Percentiles rank a stretch among this genome's conserved stretches.
phyloP scores from a whole-genome alignment of 2,888 invertebrate genomes.

The Drosophila eohydei region DNA sequence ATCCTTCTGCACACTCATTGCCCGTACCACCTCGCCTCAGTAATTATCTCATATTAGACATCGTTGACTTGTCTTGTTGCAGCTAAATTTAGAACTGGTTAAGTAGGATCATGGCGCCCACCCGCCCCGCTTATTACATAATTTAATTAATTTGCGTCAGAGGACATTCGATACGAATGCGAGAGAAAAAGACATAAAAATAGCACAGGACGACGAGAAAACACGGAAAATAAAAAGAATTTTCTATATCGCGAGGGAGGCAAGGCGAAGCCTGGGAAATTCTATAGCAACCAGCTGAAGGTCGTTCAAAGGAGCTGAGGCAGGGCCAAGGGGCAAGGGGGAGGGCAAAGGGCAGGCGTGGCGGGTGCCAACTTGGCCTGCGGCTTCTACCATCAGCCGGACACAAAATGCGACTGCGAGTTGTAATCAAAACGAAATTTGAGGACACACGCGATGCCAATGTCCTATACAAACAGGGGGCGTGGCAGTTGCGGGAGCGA shows the following conservation, averaged over 20 bases:
- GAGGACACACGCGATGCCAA: conserved; percentile 73
- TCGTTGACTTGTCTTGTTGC: conserved; percentile 7
- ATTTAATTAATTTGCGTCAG: conserved; percentile 78
- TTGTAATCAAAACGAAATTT: conserved; percentile 73
- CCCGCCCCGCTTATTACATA: conserved; percentile 44
- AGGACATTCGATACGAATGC: conserved; percentile 72
- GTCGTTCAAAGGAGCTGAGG: conserved; percentile 27
- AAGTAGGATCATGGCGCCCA: conserved; percentile 19
- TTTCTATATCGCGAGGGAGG: conserved; percentile 4
- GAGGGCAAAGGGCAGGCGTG: background rate
- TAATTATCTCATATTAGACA: conserved; percentile 16
- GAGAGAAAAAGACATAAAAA: conserved; percentile 49
- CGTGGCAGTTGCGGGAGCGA: background rate
- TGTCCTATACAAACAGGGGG: conserved; percentile 17
- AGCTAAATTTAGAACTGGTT: conserved; percentile 57
- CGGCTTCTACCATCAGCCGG: conserved; percentile 21
- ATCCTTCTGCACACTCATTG: too few relatives aligned
- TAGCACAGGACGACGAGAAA: conserved; percentile 30
- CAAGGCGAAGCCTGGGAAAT: conserved; percentile 1
- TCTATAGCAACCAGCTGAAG: conserved; percentile 12
- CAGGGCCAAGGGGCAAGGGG: background rate
- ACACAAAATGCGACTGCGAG: conserved; percentile 41
- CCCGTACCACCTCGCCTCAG: background rate
- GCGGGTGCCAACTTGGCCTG: conserved; percentile 4
- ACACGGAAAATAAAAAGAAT: conserved; percentile 25